These are phyloP conservation scores for Heterotis niloticus DNA, from an alignment of 2,113 vertebrate genomes.

Conservation along the genomic window DNA sequence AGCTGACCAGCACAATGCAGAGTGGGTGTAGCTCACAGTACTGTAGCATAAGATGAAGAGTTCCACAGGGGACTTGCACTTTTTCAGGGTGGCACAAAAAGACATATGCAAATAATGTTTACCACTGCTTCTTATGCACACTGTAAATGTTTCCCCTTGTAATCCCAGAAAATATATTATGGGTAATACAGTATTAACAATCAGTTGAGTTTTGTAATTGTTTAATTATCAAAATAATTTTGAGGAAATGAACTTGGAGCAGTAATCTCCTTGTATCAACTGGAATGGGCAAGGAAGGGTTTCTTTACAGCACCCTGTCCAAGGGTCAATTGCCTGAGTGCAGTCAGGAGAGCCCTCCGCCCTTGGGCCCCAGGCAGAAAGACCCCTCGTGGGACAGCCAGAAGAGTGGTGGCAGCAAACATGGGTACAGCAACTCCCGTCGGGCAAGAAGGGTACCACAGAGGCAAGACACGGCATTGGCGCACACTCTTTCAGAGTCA, in stretches of 20 bases:
- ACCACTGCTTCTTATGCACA: too few relatives aligned
- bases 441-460: conserved; percentile 31
- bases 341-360: conserved; percentile 26
- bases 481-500: conserved; percentile 16
- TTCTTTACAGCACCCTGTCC: conserved; percentile 27
- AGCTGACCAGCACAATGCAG: conserved; percentile 34
- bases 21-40: conserved; percentile 9
- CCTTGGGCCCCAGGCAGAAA: conserved; percentile 34
- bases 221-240: too few relatives aligned
- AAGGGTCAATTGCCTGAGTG: conserved; percentile 36
- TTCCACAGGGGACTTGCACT: too few relatives aligned
- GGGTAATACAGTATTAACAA: too few relatives aligned
- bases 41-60: neutral
- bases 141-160: too few relatives aligned
- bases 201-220: too few relatives aligned
- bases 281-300: neutral
- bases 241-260: too few relatives aligned
- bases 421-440: conserved; percentile 36
- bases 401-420: conserved; percentile 28
- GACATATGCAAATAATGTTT: too few relatives aligned
- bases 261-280: too few relatives aligned
- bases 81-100: too few relatives aligned
- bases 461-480: conserved; percentile 18
- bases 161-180: too few relatives aligned
- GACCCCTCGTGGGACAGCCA: conserved; percentile 23